These are phyloP conservation scores for Sorex araneus DNA, from an alignment of 2,113 vertebrate species.

Conservation along the genomic window DNA sequence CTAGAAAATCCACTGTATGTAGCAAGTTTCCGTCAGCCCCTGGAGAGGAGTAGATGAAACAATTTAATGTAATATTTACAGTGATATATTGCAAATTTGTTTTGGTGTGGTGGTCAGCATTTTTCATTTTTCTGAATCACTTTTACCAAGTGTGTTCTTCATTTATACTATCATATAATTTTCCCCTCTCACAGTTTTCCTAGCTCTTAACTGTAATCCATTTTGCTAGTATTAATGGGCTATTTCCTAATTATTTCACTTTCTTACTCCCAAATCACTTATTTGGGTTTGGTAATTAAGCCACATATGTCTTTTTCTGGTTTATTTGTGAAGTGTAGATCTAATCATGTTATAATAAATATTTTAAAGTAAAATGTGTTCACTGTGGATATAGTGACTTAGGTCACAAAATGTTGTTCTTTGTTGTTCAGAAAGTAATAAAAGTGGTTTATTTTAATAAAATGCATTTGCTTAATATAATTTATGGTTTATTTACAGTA, in stretches of 20 bases:
- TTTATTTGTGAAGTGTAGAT: constrained; percentile 51
- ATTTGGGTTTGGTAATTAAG: constrained; percentile 44
- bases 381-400: constrained; percentile 49
- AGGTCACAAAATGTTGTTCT: not conserved
- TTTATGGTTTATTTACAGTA: constrained; percentile 53
- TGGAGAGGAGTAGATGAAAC: not conserved
- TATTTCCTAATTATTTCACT: constrained; percentile 58
- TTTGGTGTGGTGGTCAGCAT: constrained; percentile 6
- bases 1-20: constrained; percentile 27
- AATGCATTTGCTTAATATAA: constrained; percentile 17
- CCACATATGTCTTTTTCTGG: constrained; percentile 50
- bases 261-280: constrained; percentile 55
- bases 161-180: constrained; percentile 43
- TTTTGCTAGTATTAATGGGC: constrained; percentile 36
- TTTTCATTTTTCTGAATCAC: constrained; percentile 59
- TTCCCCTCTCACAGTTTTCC: constrained; percentile 36
- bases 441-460: constrained; percentile 64
- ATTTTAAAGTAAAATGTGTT: constrained; percentile 61
- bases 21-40: not conserved
- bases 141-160: constrained; percentile 52
- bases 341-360: constrained; percentile 56
- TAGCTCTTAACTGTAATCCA: constrained; percentile 28
- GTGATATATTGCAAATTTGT: constrained; percentile 21
- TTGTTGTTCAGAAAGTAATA: constrained; percentile 47
- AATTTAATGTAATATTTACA: constrained; percentile 44